Conservation (phyloP, 2,113 vertebrate species). For the western clawed frog (Xenopus tropicalis) region DNA sequence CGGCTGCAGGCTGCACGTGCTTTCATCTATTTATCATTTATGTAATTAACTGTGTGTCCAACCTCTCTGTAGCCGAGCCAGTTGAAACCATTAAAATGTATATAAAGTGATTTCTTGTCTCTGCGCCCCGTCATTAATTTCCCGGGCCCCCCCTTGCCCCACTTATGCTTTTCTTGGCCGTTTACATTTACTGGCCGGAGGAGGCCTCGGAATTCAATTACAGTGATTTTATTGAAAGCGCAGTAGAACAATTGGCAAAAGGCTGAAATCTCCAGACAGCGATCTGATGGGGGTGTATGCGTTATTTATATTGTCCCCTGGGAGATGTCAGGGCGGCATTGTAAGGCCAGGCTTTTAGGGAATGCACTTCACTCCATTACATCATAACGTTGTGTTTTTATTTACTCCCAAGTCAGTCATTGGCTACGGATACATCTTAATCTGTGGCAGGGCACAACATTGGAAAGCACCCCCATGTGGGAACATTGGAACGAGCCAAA, state of each 20-base stretch:
- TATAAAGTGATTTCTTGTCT: neutral
- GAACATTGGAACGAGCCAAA: too few species aligned
- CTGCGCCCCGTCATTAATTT: neutral
- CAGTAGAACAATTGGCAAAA: conserved; percentile 37
- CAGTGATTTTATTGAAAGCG: conserved; percentile 44
- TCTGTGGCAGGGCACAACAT: too few species aligned
- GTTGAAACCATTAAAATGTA: conserved; percentile 2
- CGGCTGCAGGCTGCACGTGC: neutral
- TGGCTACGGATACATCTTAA: too few species aligned
- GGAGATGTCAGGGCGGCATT: conserved; percentile 36
- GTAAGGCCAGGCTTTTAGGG: conserved; percentile 35
- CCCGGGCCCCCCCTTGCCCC: neutral
- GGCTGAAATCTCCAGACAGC: conserved; percentile 30
- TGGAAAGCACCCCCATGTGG: too few species aligned
- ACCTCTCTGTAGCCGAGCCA: neutral
- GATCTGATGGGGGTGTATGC: conserved; percentile 9
- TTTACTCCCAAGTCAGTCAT: neutral
- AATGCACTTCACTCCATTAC: conserved; percentile 35
- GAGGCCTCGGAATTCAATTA: conserved; percentile 15
- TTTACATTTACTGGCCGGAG: conserved; percentile 4
- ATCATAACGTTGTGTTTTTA: conserved; percentile 19
- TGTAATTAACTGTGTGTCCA: conserved; percentile 2
- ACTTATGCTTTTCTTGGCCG: neutral
- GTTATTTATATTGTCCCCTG: conserved; percentile 29
- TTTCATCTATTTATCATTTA: neutral